phyloP scores from a whole-genome alignment of 2,113 vertebrate genomes.

The Girardinichthys multiradiatus region DNA sequence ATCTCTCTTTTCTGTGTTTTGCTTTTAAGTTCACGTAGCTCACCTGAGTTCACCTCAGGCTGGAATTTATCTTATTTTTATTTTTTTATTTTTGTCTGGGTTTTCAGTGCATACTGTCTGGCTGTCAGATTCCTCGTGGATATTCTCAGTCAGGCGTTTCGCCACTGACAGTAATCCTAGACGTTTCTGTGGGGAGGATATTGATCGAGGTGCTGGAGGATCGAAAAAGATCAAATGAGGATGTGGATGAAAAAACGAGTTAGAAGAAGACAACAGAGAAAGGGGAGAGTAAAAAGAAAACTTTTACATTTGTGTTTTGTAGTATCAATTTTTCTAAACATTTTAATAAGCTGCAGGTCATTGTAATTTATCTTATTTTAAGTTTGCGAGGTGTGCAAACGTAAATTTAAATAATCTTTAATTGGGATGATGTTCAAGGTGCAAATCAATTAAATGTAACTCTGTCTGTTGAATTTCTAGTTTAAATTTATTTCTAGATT shows the following conservation, averaged over 20 bases:
- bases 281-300: constrained; percentile 25
- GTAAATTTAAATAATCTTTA: background rate
- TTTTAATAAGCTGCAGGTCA: background rate
- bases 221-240: constrained; percentile 7
- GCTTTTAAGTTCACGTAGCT: constrained; percentile 8
- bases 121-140: constrained; percentile 47
- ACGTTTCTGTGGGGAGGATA: constrained; percentile 44
- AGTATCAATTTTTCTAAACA: background rate
- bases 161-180: constrained; percentile 42
- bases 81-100: constrained; percentile 29
- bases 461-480: background rate
- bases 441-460: background rate
- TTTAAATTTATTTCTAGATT: background rate
- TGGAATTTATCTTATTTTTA: constrained; percentile 44
- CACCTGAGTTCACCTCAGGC: constrained; percentile 57
- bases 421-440: background rate
- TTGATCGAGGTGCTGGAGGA: constrained; percentile 50
- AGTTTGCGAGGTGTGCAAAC: background rate
- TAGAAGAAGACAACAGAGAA: background rate
- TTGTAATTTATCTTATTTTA: background rate
- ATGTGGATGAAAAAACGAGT: constrained; percentile 6
- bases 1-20: constrained; percentile 10
- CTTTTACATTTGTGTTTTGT: background rate
- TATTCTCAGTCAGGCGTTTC: constrained; percentile 39
- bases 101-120: constrained; percentile 29